Base-by-base conservation (phyloP, 2,888 invertebrate genomes). In the Cerastis rubricosa region DNA sequence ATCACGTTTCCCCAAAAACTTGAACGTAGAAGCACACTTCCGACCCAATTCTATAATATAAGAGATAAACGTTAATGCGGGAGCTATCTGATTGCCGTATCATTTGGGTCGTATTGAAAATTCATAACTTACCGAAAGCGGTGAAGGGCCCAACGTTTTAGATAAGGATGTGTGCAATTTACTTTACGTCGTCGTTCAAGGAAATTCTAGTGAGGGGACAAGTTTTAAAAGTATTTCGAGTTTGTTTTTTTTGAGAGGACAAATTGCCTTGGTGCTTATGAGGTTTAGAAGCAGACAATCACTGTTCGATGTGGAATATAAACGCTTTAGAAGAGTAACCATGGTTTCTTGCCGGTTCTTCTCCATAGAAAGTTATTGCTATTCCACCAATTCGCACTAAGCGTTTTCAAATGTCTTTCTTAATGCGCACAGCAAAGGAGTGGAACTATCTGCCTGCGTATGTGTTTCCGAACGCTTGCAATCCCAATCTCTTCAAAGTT, bases 141-240 rank as follows among this genome's bases (percentile, higher is more conserved):
- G 86, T 87, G 90, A 90, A 90, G 86, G 88, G 83, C 81, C 85
- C 76, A 76, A 73, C 88, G 79, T 88, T 86, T 83, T 76, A 88
- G 93, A 93, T 94, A 94, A 92, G 92, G 92, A 91, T 91, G 92
- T 90, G 91, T 90, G 91, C 93, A 93, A 94, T 94, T 93, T 91
- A 92, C 92, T 92, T 93, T 90, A 92, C 90, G 89, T 90, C 86
- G 86, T 85, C 88, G 83, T 87, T 85, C 54, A 72, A 84, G 85
- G 77, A 81, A 74, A 73, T 69, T 73, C 72, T 85, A 89, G 85
- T 75, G 87, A 76, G 65, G 88, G 76, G 83, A 71, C 45, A 2
- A 5, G 57, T 67, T 66, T 81, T 63, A 76, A 74, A 81, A 57
- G 73, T 72, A 25, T 75, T 68, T 67, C 1, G 8, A 43, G 17